A percentile compares a stretch with the other conserved stretches of the same genome.
Conservation (phyloP, 2,113 vertebrate species). For the Orycteropus afer region DNA sequence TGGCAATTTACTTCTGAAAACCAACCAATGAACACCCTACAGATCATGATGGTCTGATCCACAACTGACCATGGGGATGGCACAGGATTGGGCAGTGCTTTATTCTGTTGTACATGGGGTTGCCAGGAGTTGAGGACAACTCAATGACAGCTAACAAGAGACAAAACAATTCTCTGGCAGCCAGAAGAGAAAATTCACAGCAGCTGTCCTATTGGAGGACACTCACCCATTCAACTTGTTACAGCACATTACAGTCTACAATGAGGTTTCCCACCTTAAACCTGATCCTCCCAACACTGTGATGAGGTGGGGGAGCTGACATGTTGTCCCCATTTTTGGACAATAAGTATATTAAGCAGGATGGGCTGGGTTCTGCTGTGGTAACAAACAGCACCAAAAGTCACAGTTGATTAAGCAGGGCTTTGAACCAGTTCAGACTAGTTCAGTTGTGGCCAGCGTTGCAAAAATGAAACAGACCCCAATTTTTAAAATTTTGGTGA, state of each 20-base stretch:
- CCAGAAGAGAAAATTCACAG: too few species aligned
- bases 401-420: background rate
- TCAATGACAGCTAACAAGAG: background rate
- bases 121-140: background rate
- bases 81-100: background rate
- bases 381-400: background rate
- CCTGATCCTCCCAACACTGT: rapidly evolving
- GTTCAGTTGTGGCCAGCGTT: too few species aligned
- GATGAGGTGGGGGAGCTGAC: background rate
- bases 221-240: background rate
- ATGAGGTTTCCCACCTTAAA: rapidly evolving
- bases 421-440: too few species aligned
- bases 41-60: too few species aligned
- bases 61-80: too few species aligned
- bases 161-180: rapidly evolving
- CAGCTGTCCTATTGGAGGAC: rapidly evolving
- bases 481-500: too few species aligned
- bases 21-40: too few species aligned
- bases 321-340: rapidly evolving
- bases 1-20: too few species aligned
- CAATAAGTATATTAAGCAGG: rapidly evolving
- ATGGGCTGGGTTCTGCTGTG: background rate
- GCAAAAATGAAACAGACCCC: too few species aligned
- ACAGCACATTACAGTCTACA: rapidly evolving
- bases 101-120: background rate